Evolutionary conservation across 1,140 invertebrate species (phyloP).

Genomic region (Schlechtendalia chinensis): DNA sequence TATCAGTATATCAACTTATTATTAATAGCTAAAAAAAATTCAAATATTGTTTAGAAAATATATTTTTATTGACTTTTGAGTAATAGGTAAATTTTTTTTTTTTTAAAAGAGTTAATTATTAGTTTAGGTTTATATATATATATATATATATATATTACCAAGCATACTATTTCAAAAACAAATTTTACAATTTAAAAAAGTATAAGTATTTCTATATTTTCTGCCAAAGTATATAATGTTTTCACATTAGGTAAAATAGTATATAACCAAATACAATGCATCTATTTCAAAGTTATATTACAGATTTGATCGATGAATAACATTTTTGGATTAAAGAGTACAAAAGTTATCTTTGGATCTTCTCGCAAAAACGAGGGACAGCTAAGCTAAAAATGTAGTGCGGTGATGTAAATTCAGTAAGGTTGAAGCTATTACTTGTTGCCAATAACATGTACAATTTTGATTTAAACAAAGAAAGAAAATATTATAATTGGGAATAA

Average conservation of each 20-base stretch:
- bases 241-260: background rate
- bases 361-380: slow-evolving; percentile 24
- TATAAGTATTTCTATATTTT: too few species aligned
- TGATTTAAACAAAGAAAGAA: background rate
- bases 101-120: too few species aligned
- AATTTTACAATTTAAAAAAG: too few species aligned
- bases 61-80: too few species aligned
- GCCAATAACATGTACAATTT: slow-evolving; percentile 1
- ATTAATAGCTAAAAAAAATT: too few species aligned
- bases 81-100: too few species aligned
- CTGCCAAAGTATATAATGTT: background rate
- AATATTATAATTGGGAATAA: too few species aligned
- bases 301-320: slow-evolving; percentile 10
- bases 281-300: slow-evolving; percentile 25
- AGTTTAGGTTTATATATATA: too few species aligned
- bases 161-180: too few species aligned
- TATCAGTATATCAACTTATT: too few species aligned
- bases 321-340: slow-evolving; percentile 13
- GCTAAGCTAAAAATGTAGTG: slow-evolving; percentile 31
- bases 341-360: background rate
- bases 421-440: slow-evolving; percentile 39
- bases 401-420: slow-evolving; percentile 45
- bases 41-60: too few species aligned
- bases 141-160: too few species aligned
- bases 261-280: background rate